Base-by-base conservation (phyloP, 1,140 invertebrate species). In the Brachystomella parvula region DNA sequence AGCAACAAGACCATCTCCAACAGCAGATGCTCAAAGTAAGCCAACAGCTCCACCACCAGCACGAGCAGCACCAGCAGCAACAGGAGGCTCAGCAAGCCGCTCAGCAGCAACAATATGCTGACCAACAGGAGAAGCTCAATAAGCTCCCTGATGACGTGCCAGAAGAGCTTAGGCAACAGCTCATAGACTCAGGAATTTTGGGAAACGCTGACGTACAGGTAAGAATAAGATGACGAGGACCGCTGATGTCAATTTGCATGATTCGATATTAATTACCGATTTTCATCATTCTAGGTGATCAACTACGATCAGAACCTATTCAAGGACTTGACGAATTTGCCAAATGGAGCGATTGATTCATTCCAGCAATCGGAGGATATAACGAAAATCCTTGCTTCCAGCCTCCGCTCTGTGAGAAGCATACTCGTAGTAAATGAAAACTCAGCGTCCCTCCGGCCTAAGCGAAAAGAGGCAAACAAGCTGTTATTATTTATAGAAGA, bases 191-290 rank as follows among this genome's bases (percentile, higher is more conserved):
- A 0, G 90, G 90, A 44, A 91, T 92, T 68, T 79, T 92, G 47
- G 86, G 87, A 68, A 90, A 92, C 74, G 89, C 89, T 29, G 88
- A 92, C 73, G 91, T 92, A 63, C 90, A 89, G 68, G 84, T 92
- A 29, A 33, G 88, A 91, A 77, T n/a, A n/a, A n/a, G n/a, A n/a
- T n/a, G n/a, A n/a, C n/a, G n/a, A n/a, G n/a, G 90, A 90, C 33
- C 26, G n/a, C 12, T 31, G 2, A 32, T 60, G 6, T 9, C 28
- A 49, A 64, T 63, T 29, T 49, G 53, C 35, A 61, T 39, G 15
- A 65, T 31, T 2, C 28, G 32, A 39, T 26, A 29, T 39, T 26
- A 24, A 19, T 24, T 53, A 26, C 6, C 21, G 49, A 63, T 44
- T 39, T 58, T 32, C 19, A 33, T 12, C 6, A 12, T 58, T 44